A percentile compares a stretch with the other conserved stretches of the same genome.
phyloP scores from a whole-genome alignment of 1,140 invertebrate species.

The Formica selysi region DNA sequence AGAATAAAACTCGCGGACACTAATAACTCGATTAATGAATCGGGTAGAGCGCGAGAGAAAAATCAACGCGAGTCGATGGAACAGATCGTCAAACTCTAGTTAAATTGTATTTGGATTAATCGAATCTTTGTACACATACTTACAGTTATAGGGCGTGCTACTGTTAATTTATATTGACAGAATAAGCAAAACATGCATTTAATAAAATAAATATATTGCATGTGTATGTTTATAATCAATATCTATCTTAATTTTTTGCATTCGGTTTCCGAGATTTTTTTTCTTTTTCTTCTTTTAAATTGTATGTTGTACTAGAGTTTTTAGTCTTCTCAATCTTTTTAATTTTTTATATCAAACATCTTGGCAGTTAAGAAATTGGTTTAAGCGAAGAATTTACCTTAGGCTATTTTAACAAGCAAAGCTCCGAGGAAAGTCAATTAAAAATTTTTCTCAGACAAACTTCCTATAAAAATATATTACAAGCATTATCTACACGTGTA shows the following conservation, averaged over 20 bases:
- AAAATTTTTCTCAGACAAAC: constrained; percentile 31
- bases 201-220: too few species aligned
- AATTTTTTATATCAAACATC: constrained; percentile 52
- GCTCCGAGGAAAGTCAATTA: constrained; percentile 42
- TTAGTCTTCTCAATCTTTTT: constrained; percentile 17
- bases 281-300: constrained; percentile 4
- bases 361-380: constrained; percentile 59
- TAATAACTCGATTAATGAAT: constrained; percentile 63
- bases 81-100: constrained; percentile 5
- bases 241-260: background rate
- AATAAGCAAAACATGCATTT: too few species aligned
- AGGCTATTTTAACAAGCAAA: constrained; percentile 42
- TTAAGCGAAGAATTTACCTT: constrained; percentile 51
- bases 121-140: background rate
- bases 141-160: too few species aligned
- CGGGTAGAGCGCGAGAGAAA: constrained; percentile 4
- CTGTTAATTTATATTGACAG: too few species aligned
- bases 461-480: constrained; percentile 15
- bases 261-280: background rate
- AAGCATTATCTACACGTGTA: constrained; percentile 22
- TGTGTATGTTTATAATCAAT: too few species aligned
- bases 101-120: constrained; percentile 22
- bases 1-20: constrained; percentile 42
- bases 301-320: background rate
- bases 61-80: constrained; percentile 6